Percentiles rank a stretch among this genome's conserved stretches.
Conservation (phyloP, 1,140 invertebrate species). For the Drosophila parvula region DNA sequence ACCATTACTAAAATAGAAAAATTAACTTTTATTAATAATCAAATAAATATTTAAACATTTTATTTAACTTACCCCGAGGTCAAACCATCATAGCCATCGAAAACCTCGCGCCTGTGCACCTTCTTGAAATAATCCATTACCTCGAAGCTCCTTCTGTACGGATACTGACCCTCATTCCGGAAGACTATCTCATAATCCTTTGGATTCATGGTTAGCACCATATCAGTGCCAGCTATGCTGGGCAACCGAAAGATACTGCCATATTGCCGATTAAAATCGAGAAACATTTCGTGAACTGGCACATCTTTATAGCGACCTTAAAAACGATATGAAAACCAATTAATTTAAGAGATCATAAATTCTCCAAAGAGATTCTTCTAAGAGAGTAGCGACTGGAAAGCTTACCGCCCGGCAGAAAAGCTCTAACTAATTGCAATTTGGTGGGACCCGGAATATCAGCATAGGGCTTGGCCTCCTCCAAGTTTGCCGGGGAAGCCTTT, state of each 20-base stretch:
- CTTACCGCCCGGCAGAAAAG: constrained; percentile 73
- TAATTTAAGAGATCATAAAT: constrained; percentile 11
- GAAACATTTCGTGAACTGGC: constrained; percentile 62
- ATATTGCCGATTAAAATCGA: constrained; percentile 53
- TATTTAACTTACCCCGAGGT: constrained; percentile 51
- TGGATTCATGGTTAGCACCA: constrained; percentile 71
- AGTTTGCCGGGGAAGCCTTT: background rate
- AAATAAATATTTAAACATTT: background rate
- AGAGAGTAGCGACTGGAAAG: constrained; percentile 16
- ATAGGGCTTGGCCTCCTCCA: constrained; percentile 67
- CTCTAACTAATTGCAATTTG: constrained; percentile 57
- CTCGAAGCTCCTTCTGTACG: constrained; percentile 61
- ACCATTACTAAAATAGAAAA: constrained; percentile 56
- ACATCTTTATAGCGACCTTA: constrained; percentile 61
- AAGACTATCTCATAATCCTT: constrained; percentile 69
- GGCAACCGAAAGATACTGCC: constrained; percentile 70
- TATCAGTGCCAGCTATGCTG: constrained; percentile 57
- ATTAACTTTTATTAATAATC: background rate
- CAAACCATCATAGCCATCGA: constrained; percentile 63
- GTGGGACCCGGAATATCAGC: constrained; percentile 63
- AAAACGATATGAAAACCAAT: background rate
- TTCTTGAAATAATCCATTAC: constrained; percentile 68
- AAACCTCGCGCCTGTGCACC: constrained; percentile 61
- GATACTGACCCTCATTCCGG: constrained; percentile 74
- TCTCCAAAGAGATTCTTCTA: background rate